These are phyloP conservation scores for Pterostichus niger DNA, from an alignment of 2,888 invertebrate genomes.

Conservation along the genomic window DNA sequence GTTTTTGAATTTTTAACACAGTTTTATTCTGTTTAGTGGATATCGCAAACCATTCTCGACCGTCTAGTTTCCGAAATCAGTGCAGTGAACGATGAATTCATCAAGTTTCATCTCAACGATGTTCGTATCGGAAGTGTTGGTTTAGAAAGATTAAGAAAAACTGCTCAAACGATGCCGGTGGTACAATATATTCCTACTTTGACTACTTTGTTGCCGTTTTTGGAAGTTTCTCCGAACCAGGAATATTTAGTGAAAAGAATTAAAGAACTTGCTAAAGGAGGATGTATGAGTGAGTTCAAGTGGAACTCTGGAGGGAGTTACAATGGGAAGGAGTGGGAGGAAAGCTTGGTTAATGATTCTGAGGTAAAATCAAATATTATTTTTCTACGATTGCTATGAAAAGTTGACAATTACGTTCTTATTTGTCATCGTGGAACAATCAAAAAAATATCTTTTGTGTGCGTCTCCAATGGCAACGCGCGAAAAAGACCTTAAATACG, in stretches of 20 bases:
- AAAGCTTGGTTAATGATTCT: constrained; percentile 91
- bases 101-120: constrained; percentile 84
- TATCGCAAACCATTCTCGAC: constrained; percentile 89
- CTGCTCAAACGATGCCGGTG: constrained; percentile 81
- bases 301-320: constrained; percentile 91
- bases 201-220: constrained; percentile 85
- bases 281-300: constrained; percentile 92
- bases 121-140: constrained; percentile 85
- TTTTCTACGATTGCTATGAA: too few relatives aligned
- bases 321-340: constrained; percentile 89
- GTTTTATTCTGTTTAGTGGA: constrained; percentile 82
- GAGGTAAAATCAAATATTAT: constrained; percentile 79
- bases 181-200: constrained; percentile 80
- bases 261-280: constrained; percentile 88
- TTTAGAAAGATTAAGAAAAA: constrained; percentile 86
- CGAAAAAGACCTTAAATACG: too few relatives aligned
- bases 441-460: too few relatives aligned
- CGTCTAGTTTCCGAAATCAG: constrained; percentile 88
- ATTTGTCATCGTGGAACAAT: too few relatives aligned
- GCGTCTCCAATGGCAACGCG: too few relatives aligned
- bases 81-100: constrained; percentile 84
- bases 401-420: too few relatives aligned
- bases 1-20: background rate
- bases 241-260: constrained; percentile 91
- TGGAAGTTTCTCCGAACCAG: constrained; percentile 91